Evolutionary conservation across 2,113 vertebrate genomes (phyloP), one percentile per base, ranked within the genome.

Genomic region (Cisticola juncidis): DNA sequence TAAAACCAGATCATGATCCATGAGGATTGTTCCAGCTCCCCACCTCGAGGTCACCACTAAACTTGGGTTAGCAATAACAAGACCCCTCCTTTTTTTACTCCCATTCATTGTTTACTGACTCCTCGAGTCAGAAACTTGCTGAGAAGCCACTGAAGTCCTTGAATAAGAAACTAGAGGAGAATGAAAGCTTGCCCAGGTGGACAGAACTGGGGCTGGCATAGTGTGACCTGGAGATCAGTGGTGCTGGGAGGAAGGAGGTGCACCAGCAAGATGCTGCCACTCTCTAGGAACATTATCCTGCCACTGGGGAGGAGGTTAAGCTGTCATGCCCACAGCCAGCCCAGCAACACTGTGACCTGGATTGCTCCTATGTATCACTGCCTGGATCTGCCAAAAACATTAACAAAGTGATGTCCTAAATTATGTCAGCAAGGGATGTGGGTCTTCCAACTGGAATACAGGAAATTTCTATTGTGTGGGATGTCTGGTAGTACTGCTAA

Each of bases 41-140:
- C 5, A 47, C 35, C 9, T 0, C 0, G 5, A 15, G 42, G 5
- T 9, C 42, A 36, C 21, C 33, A 4, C 8, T 62, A n/a, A 36
- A 17, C 7, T 54, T 68, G 73, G 4, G 53, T 56, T 81, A 26
- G 47, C 38, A 64, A 29, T 31, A 71, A 12, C 3, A 73, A 33
- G 8, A 47, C 2, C 1, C 19, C 26, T 50, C 4, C 19, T 35
- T 12, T 12, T 64, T 53, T 69, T 28, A 16, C 13, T 9, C 29
- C 9, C 12, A 50, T 10, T 3, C n/a, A 9, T 13, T 81, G 3
- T 14, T 86, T 61, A 44, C 11, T 54, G 45, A 14, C 14, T 57
- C 23, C 35, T 50, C 22, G 8, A 50, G 31, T 40, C 48, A 76
- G 66, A 68, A 76, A 36, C 9, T 48, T 47, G 5, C 16, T 76